A percentile compares a stretch with the other conserved stretches of the same genome.
Conservation (phyloP, 2,113 vertebrate species). For the Cyphomyrus discorhynchus region DNA sequence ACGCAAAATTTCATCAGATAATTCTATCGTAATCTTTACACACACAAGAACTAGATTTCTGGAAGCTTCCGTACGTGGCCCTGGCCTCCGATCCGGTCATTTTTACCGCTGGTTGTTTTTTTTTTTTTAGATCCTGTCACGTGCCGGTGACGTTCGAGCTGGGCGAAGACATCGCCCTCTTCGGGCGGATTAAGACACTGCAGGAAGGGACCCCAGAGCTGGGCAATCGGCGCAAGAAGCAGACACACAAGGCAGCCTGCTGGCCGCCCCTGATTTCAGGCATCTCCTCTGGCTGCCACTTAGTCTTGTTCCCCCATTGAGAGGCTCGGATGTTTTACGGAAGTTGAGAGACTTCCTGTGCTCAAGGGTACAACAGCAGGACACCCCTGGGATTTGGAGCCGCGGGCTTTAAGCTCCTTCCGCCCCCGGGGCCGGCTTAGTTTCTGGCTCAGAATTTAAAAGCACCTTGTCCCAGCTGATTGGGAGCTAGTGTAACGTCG, state of each 20-base stretch:
- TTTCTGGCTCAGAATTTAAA: background rate
- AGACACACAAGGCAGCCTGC: background rate
- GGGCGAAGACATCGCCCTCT: background rate
- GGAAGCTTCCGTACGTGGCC: background rate
- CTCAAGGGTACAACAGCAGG: background rate
- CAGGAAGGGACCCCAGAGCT: background rate
- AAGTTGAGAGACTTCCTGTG: background rate
- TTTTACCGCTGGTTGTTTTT: background rate
- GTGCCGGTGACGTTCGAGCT: background rate
- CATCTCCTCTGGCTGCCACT: background rate
- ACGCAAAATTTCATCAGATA: slow-evolving; percentile 12
- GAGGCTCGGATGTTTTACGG: background rate
- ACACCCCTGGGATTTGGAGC: background rate
- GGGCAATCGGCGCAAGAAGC: background rate
- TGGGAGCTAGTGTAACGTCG: background rate
- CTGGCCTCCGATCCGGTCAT: slow-evolving; percentile 10
- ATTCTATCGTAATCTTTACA: background rate
- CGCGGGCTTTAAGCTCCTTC: background rate
- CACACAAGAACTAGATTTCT: background rate
- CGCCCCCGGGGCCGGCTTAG: background rate
- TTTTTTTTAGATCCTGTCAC: background rate
- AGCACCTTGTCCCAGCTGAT: background rate
- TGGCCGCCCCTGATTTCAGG: background rate
- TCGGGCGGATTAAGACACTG: background rate
- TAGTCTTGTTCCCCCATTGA: background rate